phyloP scores from a whole-genome alignment of 2,113 vertebrate species.

The Cisticola juncidis region DNA sequence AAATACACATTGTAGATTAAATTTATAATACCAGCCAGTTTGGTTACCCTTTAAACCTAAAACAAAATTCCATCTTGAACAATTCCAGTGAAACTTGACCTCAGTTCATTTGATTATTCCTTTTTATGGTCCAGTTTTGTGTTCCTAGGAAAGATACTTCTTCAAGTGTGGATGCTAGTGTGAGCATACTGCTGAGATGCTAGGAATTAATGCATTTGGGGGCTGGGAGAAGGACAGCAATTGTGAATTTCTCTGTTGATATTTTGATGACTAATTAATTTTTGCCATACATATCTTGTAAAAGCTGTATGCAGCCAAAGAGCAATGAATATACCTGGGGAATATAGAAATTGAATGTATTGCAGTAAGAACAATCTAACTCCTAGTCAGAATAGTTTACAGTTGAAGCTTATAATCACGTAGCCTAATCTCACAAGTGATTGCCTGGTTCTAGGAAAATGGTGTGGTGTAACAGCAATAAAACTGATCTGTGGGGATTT shows the following conservation, averaged over 20 bases:
- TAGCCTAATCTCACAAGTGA: neutral
- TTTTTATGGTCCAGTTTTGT: neutral
- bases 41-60: neutral
- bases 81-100: neutral
- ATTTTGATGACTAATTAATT: neutral
- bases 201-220: neutral
- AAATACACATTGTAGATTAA: neutral
- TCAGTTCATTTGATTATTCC: neutral
- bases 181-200: neutral
- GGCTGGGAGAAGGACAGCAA: neutral
- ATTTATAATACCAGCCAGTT: neutral
- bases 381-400: neutral
- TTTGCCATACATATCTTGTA: neutral
- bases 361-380: neutral
- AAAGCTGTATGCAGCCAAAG: neutral
- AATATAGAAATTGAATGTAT: neutral
- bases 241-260: neutral
- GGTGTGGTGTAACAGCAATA: neutral
- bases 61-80: neutral
- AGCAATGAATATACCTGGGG: neutral
- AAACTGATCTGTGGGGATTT: fast-evolving
- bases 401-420: neutral
- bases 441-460: neutral
- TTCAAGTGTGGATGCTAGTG: neutral
- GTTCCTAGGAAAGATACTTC: neutral